phyloP scores from a whole-genome alignment of 2,888 invertebrate species.

The Acanthosepion esculentum region DNA sequence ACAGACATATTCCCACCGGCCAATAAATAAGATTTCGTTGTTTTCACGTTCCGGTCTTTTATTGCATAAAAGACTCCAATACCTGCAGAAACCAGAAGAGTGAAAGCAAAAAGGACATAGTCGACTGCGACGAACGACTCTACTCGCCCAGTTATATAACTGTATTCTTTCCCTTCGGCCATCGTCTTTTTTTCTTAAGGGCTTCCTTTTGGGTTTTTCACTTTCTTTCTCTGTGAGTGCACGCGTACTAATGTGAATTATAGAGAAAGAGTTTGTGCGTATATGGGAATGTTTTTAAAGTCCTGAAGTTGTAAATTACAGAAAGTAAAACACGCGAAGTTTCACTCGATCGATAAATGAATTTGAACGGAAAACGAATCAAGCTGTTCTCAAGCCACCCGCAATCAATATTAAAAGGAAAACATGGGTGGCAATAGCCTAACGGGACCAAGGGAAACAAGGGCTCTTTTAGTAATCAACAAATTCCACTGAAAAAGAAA shows the following conservation, averaged over 20 bases:
- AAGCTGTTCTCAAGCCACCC: neutral
- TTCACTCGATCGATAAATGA: neutral
- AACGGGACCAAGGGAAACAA: neutral
- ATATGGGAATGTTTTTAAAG: neutral
- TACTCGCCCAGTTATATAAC: neutral
- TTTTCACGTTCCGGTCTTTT: constrained; percentile 64
- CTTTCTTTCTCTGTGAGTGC: too few relatives aligned
- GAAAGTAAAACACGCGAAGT: neutral
- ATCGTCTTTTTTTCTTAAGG: neutral
- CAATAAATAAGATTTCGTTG: constrained; percentile 69
- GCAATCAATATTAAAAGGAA: neutral
- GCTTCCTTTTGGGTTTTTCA: neutral
- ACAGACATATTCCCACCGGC: constrained; percentile 72
- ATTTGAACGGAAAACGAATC: neutral
- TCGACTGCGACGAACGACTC: constrained; percentile 61
- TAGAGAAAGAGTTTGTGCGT: neutral
- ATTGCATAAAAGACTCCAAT: constrained; percentile 72
- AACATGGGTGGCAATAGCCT: neutral
- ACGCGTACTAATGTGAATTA: too few relatives aligned
- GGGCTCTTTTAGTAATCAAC: neutral
- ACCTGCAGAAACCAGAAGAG: constrained; percentile 66
- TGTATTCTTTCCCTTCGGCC: neutral
- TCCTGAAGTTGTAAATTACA: neutral
- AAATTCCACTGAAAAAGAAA: neutral
- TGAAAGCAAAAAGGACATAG: constrained; percentile 68